Evolutionary conservation across 2,888 invertebrate species (phyloP).

Genomic region (Mimachlamys varia): DNA sequence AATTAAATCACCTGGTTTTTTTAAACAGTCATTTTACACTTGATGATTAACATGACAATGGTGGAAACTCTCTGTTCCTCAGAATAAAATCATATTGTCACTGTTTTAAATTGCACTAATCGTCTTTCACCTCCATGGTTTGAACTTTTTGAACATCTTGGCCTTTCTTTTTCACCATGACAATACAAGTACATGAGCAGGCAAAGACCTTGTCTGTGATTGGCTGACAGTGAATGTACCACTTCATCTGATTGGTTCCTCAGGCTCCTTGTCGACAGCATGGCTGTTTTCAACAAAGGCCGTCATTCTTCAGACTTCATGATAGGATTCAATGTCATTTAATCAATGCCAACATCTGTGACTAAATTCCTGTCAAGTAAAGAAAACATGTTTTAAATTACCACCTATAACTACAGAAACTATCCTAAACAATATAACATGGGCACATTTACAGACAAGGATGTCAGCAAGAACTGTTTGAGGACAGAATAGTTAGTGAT

Average conservation of each 20-base stretch:
- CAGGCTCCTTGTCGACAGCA: conserved; percentile 45
- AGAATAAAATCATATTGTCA: neutral
- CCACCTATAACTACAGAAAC: too few species aligned
- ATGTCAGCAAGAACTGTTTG: too few species aligned
- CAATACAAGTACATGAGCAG: neutral
- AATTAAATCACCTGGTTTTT: too few species aligned
- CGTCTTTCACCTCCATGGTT: neutral
- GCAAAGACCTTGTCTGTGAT: conserved; percentile 38
- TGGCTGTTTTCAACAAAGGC: conserved; percentile 47
- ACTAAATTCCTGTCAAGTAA: conserved; percentile 36
- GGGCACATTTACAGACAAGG: too few species aligned
- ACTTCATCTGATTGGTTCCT: conserved; percentile 49
- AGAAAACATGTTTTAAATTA: neutral
- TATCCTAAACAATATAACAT: too few species aligned
- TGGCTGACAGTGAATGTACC: conserved; percentile 47
- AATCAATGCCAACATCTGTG: conserved; percentile 9
- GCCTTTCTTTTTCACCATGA: neutral
- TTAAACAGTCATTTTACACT: too few species aligned
- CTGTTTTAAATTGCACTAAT: neutral
- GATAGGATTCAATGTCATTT: neutral
- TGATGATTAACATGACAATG: neutral
- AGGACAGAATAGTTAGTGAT: too few species aligned
- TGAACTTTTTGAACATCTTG: neutral
- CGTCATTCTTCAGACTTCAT: conserved; percentile 46
- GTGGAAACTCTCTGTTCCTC: neutral